These are phyloP conservation scores for Fratercula arctica DNA, from an alignment of 2,797 vertebrate species.

Conservation along the genomic window DNA sequence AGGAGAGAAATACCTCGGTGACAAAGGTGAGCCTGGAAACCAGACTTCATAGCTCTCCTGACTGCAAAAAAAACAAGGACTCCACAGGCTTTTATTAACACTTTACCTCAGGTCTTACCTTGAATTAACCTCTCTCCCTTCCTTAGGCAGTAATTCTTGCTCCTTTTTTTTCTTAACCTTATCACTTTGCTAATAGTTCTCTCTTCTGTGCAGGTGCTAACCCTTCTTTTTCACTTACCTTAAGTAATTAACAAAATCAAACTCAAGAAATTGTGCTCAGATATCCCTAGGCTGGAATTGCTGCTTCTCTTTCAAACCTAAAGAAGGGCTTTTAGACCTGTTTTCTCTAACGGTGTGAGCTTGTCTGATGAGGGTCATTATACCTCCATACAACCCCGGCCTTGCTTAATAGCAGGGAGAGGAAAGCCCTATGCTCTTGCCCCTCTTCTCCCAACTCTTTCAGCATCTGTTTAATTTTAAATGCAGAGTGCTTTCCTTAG, in stretches of 20 bases:
- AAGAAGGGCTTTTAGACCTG: not conserved
- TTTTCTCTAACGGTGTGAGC: not conserved
- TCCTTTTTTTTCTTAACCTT: not conserved
- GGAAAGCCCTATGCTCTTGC: not conserved
- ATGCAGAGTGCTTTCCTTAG: not conserved
- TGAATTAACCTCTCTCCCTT: not conserved
- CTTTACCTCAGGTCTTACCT: not conserved
- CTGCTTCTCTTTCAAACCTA: not conserved
- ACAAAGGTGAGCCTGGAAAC: slow-evolving; percentile 16
- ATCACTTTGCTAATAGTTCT: not conserved
- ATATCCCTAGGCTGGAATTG: not conserved
- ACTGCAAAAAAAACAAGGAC: not conserved
- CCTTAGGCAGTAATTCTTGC: not conserved
- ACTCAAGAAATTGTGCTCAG: not conserved
- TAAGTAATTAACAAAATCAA: slow-evolving; percentile 9
- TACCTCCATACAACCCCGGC: not conserved
- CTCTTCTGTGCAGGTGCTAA: not conserved
- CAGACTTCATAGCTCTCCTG: not conserved
- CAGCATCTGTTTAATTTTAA: not conserved
- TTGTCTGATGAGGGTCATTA: not conserved
- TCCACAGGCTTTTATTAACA: not conserved
- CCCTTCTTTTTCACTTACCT: not conserved
- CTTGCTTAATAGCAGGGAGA: not conserved
- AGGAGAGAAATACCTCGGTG: not conserved
- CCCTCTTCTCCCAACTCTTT: not conserved